Percentiles rank a stretch among this genome's conserved stretches.
phyloP scores from a whole-genome alignment of 2,113 vertebrate genomes.

The Podiceps cristatus region DNA sequence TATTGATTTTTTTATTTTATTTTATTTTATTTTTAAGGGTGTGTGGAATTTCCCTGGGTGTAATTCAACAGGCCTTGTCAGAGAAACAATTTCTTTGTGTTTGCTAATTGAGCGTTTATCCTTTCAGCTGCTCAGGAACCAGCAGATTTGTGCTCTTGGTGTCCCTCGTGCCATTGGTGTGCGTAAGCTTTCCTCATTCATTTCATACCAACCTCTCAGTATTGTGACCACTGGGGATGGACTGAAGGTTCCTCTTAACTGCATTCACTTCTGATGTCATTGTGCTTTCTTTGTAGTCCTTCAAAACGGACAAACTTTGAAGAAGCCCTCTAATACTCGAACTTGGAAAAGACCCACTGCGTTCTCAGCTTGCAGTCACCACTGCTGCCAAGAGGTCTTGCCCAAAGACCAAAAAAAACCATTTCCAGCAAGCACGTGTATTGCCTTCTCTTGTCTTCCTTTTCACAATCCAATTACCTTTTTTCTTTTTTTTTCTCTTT shows the following conservation, averaged over 20 bases:
- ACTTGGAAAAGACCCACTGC: neutral
- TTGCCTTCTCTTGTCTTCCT: neutral
- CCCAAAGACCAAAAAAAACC: neutral
- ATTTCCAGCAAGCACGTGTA: neutral
- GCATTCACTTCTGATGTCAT: neutral
- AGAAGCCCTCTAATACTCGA: neutral
- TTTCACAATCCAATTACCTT: neutral
- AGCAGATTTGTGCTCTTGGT: neutral
- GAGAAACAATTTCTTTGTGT: neutral
- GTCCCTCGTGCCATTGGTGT: neutral
- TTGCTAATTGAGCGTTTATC: neutral
- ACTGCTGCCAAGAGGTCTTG: neutral
- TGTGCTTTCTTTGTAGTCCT: neutral
- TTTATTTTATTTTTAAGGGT: neutral
- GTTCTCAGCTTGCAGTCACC: neutral
- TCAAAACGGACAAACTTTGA: neutral
- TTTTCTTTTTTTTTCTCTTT: neutral
- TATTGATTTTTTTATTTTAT: neutral
- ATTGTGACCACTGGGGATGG: fast-evolving
- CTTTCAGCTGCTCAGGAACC: neutral
- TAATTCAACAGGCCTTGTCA: neutral
- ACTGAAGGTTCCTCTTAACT: neutral
- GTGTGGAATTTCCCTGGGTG: neutral
- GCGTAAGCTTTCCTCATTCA: neutral
- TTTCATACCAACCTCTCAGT: neutral